These are phyloP conservation scores for Andrena trimmerana DNA, from an alignment of 2,888 invertebrate species.

Conservation along the genomic window DNA sequence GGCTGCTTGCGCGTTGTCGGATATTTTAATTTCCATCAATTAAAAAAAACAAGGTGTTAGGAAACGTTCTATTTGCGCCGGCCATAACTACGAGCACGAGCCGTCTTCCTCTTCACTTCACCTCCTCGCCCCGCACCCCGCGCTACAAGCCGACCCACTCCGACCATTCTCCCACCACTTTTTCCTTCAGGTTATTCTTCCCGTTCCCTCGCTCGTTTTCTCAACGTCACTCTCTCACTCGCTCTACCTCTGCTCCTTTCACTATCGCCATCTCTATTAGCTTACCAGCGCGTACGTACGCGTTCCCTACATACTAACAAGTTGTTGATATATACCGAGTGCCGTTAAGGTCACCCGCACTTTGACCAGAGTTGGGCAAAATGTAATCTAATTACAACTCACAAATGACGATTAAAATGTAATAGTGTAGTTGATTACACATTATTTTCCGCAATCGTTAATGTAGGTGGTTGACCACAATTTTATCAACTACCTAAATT, in stretches of 20 bases:
- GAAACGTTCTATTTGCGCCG: constrained; percentile 18
- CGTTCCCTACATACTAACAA: not conserved
- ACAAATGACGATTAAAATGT: too few relatives aligned
- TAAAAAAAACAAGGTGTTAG: constrained; percentile 21
- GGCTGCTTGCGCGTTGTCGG: not conserved
- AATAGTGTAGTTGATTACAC: too few relatives aligned
- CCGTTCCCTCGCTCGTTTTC: constrained; percentile 14
- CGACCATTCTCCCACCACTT: constrained; percentile 13
- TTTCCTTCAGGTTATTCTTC: constrained; percentile 17
- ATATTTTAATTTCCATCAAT: constrained; percentile 2
- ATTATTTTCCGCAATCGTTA: too few relatives aligned
- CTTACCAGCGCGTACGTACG: not conserved
- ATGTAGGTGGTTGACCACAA: too few relatives aligned
- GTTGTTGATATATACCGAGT: not conserved
- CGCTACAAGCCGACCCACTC: not conserved
- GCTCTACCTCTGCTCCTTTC: not conserved
- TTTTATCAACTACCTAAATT: too few relatives aligned
- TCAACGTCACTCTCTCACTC: not conserved
- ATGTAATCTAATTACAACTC: too few relatives aligned
- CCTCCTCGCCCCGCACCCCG: not conserved
- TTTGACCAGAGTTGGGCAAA: too few relatives aligned
- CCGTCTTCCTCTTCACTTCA: constrained; percentile 36
- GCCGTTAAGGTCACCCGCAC: too few relatives aligned
- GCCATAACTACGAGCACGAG: constrained; percentile 37
- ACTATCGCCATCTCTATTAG: not conserved